Evolutionary conservation across 2,888 invertebrate species (phyloP).

Genomic region (Drosophila formosana): DNA sequence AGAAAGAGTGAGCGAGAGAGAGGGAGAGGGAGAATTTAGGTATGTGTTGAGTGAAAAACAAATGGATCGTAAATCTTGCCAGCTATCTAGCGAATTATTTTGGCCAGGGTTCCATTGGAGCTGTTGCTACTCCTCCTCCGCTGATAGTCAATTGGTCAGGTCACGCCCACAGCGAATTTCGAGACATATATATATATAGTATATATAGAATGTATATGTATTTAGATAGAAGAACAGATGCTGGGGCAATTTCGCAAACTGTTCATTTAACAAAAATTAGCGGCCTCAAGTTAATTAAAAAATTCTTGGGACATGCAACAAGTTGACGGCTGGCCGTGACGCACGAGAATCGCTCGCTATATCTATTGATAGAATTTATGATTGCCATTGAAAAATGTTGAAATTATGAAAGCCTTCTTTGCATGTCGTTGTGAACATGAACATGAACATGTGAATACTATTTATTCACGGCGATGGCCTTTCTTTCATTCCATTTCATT

Average conservation of each 20-base stretch:
- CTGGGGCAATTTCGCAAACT: conserved; percentile 31
- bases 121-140: neutral
- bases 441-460: conserved; percentile 31
- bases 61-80: conserved; percentile 66
- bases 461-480: conserved; percentile 46
- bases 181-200: conserved; percentile 3
- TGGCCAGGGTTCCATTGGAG: conserved; percentile 30
- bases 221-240: neutral
- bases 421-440: conserved; percentile 22
- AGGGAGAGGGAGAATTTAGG: conserved; percentile 8
- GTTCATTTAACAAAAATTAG: conserved; percentile 52
- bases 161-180: conserved; percentile 39
- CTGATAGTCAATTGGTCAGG: conserved; percentile 32
- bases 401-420: conserved; percentile 48
- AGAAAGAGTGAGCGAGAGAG: neutral
- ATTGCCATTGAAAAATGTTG: conserved; percentile 64
- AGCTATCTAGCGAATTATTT: conserved; percentile 15
- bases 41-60: conserved; percentile 33
- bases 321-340: conserved; percentile 76
- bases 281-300: conserved; percentile 65
- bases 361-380: conserved; percentile 73
- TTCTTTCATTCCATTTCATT: conserved; percentile 40
- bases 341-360: conserved; percentile 54
- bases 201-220: too few species aligned
- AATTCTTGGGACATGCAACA: conserved; percentile 70